Base-by-base conservation (phyloP, 2,113 vertebrate species). In the Anoplopoma fimbria region DNA sequence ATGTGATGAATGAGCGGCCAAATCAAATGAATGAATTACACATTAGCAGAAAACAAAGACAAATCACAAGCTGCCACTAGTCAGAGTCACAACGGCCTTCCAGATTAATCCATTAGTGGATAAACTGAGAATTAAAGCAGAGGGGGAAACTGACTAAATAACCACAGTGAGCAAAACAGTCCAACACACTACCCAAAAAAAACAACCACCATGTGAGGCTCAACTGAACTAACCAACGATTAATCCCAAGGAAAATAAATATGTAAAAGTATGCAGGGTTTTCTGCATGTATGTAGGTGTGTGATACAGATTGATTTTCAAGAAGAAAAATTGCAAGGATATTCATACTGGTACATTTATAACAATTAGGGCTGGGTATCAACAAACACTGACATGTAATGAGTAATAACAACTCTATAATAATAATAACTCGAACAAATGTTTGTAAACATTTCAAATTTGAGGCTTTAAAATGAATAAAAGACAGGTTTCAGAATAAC, bases 281-380 rank as follows among this genome's bases (percentile, higher is more conserved):
- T 81, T 89, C 80, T 72, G 64, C 60, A 79, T 83, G 51, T 69
- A 69, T 81, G 84, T 61, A 21, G 45, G 49, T 76, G 67, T 51
- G 61, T 84, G 87, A 79, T 21, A 82, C 38, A 71, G 25, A 89
- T 77, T 86, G 85, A 68, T 53, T 60, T 42, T 84, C 33, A 68
- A 69, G 2, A 55, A 82, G 7, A 77, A 51, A 15, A 81, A 82
- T 29, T 67, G 21, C 27, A 76, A 72, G 7, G 17, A 77, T 49
- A 64, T 74, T 75, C 51, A 85, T 34, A 81, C 36, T 9, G 1
- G 53, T 63, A 83, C 74, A 77, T 79, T 73, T 51, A 67, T 29
- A 85, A 84, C 79, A 89, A 71, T 40, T 49, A 87, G 75, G 77
- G 73, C 88, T 89, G 86, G 84, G 90, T 85, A 87, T 84, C 74